Evolutionary conservation across 2,888 invertebrate genomes (phyloP), one percentile per base, ranked within the genome.

Genomic region (Andrena bucephala): DNA sequence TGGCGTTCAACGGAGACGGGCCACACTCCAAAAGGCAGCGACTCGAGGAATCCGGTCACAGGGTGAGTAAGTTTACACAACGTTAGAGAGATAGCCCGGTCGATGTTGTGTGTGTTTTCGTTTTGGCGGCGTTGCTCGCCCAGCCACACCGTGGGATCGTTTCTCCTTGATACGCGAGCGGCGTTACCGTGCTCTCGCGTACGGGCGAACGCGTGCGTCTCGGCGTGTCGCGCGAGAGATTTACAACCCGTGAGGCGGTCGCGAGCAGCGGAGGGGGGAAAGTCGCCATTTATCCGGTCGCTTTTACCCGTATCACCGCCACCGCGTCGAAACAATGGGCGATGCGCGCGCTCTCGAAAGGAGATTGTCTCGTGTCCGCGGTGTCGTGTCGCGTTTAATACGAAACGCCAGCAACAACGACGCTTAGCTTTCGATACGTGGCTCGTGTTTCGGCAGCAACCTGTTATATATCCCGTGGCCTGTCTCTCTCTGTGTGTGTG

Each of bases 1-100:
- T 94, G 94, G 94, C 94, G 91, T 94, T 94, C 93, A 94, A 94
- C 92, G 94, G 94, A 84, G 94, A 94, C 90, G 94, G 94, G 84
- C 94, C 94, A 81, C 94, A 94, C 89, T 94, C 94, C 68, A 94
- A 94, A 91, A 93, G 94, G 89, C 94, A 94, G 86, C 92, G 94
- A 79, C 92, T 94, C 89, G 94, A 94, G 85, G 94, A 94, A 88
- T 92, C 93, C 66, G 93, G 94, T 67, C 94, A 94, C 90, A 91
- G 94, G 92, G 94, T 94, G 85, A 93, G 93, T 89, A 77, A 24
- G 31, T 42, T 78, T 73, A 57, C 68, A 63, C 33, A 52, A 52
- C 52, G 52, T 8, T 20, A 20, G 76, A 42, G 52, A 50, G 24
- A 31, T 24, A n/a, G 42, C 33, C 27, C 48, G 36, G 60, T 52